A percentile compares a stretch with the other conserved stretches of the same genome.
phyloP scores from a whole-genome alignment of 2,113 vertebrate species.

The Urocolius indicus region DNA sequence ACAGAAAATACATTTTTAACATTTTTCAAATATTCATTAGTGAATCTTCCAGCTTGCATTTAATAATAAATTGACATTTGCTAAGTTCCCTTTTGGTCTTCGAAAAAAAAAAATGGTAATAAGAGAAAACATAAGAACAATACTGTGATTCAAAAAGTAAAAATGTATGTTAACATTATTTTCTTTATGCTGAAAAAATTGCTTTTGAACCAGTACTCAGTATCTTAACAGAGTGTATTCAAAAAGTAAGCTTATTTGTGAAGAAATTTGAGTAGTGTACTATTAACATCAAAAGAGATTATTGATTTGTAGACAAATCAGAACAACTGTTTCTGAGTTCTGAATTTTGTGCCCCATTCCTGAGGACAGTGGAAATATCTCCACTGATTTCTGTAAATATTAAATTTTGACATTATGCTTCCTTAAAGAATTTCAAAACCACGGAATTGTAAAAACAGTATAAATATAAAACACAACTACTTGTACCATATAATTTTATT shows the following conservation, averaged over 20 bases:
- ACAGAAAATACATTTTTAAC: neutral
- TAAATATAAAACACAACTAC: neutral
- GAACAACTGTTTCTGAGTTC: neutral
- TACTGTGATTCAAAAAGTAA: no score
- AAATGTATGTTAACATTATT: no score
- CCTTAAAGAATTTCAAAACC: neutral
- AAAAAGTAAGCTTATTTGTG: neutral
- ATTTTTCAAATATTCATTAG: slow-evolving; percentile 9
- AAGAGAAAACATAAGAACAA: no score
- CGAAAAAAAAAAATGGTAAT: no score
- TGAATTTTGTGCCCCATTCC: neutral
- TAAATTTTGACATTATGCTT: neutral
- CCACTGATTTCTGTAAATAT: neutral
- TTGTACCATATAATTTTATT: neutral
- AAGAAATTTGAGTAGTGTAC: neutral
- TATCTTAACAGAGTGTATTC: neutral
- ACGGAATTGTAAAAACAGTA: neutral
- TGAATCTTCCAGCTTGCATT: neutral
- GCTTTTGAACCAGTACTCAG: neutral
- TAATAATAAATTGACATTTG: neutral
- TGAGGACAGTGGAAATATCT: neutral
- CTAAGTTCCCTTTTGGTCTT: no score
- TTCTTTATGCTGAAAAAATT: no score
- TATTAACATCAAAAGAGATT: neutral
- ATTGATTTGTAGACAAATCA: neutral